Evolutionary conservation across 2,797 vertebrate species (phyloP), one percentile per base, ranked within the genome.

Genomic region (Caiman crocodilus): DNA sequence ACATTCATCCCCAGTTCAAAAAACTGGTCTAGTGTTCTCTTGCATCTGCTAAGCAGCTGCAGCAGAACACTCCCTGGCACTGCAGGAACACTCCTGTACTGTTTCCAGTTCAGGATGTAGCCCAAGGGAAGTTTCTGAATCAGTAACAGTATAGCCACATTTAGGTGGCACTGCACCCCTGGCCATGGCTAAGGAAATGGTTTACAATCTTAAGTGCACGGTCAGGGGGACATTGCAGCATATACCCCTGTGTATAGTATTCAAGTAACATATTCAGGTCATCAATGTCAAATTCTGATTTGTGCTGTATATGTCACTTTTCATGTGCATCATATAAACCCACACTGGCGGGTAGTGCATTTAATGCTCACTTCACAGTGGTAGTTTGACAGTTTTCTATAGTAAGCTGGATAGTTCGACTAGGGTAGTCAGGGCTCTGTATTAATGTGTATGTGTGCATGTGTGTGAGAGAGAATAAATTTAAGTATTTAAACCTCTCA

Each of bases 401-500:
- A 32, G n/a, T 28, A 32, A 67, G 17, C n/a, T 10, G 20, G n/a
- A 30, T 32, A 30, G 64, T 32, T 30, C 7, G 6, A 30, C 18
- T 60, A 85, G 50, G 26, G 32, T 71, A 83, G 75, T 18, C 81
- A 75, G 23, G 65, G 14, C 65, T 32, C 20, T 69, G 20, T 18
- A 69, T 35, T 35, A 21, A 35, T 21, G 23, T 23, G 12, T 15
- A 23, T 35, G 35, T 17, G 12, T 35, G 65, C 2, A 18, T 0
- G 0, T 58, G 61, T 82, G 60, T 79, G 90, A 21, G 2, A 4
- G 80, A 75, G 69, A 94, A 95, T 58, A 79, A 89, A 92, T 76
- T 73, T 65, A 87, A 79, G 89, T 95, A 97, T 97, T 97, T 95
- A 94, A 92, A 89, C 79, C 84, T 58, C 88, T 94, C 7, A 2